Evolutionary conservation across 2,888 invertebrate species (phyloP).

Genomic region (Apamea epomidion): DNA sequence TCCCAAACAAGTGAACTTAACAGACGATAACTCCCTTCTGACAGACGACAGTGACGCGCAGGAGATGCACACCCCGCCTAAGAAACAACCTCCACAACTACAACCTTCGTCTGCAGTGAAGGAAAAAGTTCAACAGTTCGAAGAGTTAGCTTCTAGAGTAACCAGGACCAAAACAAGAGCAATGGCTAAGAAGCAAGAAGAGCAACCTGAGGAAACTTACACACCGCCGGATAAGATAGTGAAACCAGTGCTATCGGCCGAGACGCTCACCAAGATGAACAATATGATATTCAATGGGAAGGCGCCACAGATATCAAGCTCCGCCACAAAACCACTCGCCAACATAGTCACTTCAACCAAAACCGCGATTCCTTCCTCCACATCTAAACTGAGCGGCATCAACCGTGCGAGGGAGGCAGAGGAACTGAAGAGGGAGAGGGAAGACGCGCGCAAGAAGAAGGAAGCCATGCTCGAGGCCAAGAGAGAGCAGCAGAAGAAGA

Average conservation of each 20-base stretch:
- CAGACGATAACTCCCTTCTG: conserved; percentile 82
- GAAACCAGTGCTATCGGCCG: conserved; percentile 77
- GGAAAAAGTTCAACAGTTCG: conserved; percentile 91
- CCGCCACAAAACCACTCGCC: conserved; percentile 79
- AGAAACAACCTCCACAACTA: conserved; percentile 52
- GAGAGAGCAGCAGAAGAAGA: conserved; percentile 89
- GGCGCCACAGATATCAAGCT: conserved; percentile 73
- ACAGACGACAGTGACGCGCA: conserved; percentile 79
- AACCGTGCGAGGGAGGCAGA: conserved; percentile 79
- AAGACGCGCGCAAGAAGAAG: conserved; percentile 90
- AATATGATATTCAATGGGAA: conserved; percentile 85
- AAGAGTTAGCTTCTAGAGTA: conserved; percentile 87
- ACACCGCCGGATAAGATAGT: conserved; percentile 83
- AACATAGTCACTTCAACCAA: conserved; percentile 72
- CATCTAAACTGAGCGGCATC: conserved; percentile 78
- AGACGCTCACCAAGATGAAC: conserved; percentile 85
- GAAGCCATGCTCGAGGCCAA: conserved; percentile 91
- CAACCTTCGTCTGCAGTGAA: conserved; percentile 89
- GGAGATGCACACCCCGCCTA: conserved; percentile 73
- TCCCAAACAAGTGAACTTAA: conserved; percentile 68
- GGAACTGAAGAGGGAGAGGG: conserved; percentile 82
- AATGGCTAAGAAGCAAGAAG: conserved; percentile 86
- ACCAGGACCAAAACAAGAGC: conserved; percentile 91
- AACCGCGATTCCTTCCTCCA: conserved; percentile 72
- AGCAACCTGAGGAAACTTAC: conserved; percentile 75